These are phyloP conservation scores for Pagetopsis macropterus DNA, from an alignment of 2,797 vertebrate species.

Conservation along the genomic window DNA sequence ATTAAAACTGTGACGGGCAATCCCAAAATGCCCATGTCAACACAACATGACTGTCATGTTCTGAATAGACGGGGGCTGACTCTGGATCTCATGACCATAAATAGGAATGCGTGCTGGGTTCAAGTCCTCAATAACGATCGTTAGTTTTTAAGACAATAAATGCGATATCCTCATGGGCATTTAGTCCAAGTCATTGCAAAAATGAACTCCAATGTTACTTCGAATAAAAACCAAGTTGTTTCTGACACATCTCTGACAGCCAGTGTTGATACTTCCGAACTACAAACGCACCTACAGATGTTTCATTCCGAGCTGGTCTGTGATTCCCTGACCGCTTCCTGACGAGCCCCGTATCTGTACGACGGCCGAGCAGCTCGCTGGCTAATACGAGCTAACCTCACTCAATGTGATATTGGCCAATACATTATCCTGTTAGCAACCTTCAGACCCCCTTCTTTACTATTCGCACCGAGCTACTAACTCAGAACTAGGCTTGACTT, in stretches of 20 bases:
- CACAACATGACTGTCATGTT: neutral
- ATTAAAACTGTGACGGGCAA: neutral
- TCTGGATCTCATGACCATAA: neutral
- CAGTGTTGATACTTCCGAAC: conserved; percentile 62
- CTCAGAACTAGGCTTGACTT: neutral
- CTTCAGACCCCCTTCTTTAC: neutral
- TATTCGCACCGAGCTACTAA: neutral
- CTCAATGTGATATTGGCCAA: neutral
- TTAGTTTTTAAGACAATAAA: neutral
- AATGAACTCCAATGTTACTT: neutral
- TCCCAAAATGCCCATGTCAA: neutral
- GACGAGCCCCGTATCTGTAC: conserved; percentile 31
- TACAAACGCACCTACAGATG: conserved; percentile 58
- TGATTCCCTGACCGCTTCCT: conserved; percentile 26
- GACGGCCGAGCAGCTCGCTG: conserved; percentile 38
- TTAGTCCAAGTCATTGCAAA: neutral
- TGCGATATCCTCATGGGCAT: neutral
- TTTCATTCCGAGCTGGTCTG: conserved; percentile 30
- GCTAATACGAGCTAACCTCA: conserved; percentile 24
- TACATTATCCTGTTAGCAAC: neutral
- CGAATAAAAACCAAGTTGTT: neutral
- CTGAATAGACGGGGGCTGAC: neutral
- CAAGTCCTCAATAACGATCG: neutral
- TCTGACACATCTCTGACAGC: conserved; percentile 25
- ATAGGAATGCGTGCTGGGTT: neutral